Evolutionary conservation across 2,888 invertebrate species (phyloP), one percentile per base, ranked within the genome.

Genomic region (Megamerina dolium): DNA sequence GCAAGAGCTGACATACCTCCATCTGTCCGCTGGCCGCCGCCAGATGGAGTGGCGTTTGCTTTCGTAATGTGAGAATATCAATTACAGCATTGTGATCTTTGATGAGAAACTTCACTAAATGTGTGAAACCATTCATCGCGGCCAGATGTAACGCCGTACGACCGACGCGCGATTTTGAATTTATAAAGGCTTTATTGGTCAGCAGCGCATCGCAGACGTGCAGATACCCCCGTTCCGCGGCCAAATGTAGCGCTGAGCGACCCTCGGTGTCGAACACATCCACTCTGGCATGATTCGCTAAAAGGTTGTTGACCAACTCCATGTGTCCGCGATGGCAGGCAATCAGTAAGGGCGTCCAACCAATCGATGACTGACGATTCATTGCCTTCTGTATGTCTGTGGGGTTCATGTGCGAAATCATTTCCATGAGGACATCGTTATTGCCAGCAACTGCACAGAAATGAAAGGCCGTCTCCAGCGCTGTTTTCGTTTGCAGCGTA

Each of bases 261-360:
- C 91, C 91, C 72, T 97, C 96, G 52, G 83, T 85, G 68, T 99
- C 99, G 70, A 99, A 99, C 0, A 99, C 97, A 68, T 99, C 99
- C 14, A 99, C 97, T 64, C 99, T 81, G 8, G 97, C 97, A 69
- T 97, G 94, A 72, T 96, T 93, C 29, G 86, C 79, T 46, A 96
- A 76, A 43, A 97, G 76, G 48, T 88, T 89, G 61, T 80, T 88
- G 31, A 96, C 93, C 55, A 97, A 82, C 63, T 92, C 90, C 76
- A 90, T 85, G 69, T 99, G 97, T 5, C 96, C 99, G 65, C 89
- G 81, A 64, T 96, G 86, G 61, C 96, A 90, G 16, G 99, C 97
- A 57, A 97, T 94, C 39, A 97, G 75, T 53, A 99, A 75, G 12
- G 99, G 97, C 0, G 97, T 96, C 95, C 97, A 97, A 8, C 99